A percentile compares a stretch with the other conserved stretches of the same genome.
Conservation (phyloP, 2,888 invertebrate species). For the Eueremaeus valkanovi region DNA sequence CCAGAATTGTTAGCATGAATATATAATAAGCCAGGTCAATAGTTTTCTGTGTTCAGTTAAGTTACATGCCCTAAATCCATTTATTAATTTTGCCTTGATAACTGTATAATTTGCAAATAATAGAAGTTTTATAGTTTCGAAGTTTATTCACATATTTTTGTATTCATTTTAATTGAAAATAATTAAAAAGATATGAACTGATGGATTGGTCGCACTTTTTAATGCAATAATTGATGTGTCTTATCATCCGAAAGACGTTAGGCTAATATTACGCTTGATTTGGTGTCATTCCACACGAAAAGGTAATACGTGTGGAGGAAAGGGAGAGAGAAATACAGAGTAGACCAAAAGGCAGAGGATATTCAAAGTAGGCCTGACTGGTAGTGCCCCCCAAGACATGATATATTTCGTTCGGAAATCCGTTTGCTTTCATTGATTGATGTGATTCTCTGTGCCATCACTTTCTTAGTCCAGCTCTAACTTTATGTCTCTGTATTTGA, state of each 20-base stretch:
- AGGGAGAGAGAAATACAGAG: background rate
- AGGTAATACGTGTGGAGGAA: background rate
- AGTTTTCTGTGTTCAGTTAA: too few species aligned
- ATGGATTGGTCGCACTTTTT: background rate
- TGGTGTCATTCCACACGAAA: background rate
- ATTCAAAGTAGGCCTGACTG: background rate
- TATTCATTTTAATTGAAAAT: too few species aligned
- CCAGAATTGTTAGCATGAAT: too few species aligned
- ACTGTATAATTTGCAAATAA: too few species aligned
- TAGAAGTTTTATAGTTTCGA: too few species aligned
- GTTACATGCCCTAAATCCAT: too few species aligned
- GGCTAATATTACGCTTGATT: constrained; percentile 4
- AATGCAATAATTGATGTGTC: too few species aligned
- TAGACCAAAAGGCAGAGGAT: background rate
- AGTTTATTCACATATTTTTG: too few species aligned
- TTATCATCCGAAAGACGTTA: background rate
- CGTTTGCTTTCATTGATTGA: constrained; percentile 12
- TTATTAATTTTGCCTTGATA: too few species aligned
- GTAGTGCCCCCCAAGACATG: background rate
- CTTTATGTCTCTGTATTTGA: background rate
- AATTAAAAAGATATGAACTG: too few species aligned
- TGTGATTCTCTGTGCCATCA: background rate
- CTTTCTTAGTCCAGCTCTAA: background rate
- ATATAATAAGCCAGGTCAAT: too few species aligned
- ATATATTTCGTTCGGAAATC: background rate